These are phyloP conservation scores for Pachypeltis micranthus DNA, from an alignment of 1,140 invertebrate genomes.

Conservation along the genomic window DNA sequence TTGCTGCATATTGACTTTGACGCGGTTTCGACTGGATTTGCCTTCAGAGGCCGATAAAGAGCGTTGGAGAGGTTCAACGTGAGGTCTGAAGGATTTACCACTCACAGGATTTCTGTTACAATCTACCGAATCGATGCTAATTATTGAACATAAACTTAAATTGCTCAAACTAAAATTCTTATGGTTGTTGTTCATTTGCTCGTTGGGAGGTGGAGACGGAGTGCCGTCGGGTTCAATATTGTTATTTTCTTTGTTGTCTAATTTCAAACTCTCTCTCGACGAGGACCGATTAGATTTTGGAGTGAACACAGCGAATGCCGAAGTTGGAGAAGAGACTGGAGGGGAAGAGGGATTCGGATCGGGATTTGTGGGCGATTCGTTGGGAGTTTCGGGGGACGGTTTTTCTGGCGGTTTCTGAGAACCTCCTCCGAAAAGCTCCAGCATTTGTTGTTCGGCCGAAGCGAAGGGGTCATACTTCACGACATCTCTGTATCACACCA, in stretches of 20 bases:
- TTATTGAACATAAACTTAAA: conserved; percentile 37
- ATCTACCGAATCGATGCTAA: conserved; percentile 30
- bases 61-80: conserved; percentile 17
- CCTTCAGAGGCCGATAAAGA: conserved; percentile 20
- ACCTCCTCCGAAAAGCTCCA: conserved; percentile 41
- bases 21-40: conserved; percentile 5
- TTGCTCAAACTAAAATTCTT: conserved; percentile 33
- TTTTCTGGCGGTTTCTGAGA: neutral
- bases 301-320: conserved; percentile 37
- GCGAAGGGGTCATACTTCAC: conserved; percentile 52
- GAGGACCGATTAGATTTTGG: conserved; percentile 6
- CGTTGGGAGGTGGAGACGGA: conserved; percentile 32
- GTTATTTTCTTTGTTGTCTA: conserved; percentile 28
- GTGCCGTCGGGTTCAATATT: conserved; percentile 32
- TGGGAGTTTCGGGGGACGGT: neutral
- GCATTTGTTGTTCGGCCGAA: conserved; percentile 53
- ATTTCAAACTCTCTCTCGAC: conserved; percentile 12
- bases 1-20: conserved; percentile 25
- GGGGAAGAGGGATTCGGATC: conserved; percentile 9
- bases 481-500: conserved; percentile 17
- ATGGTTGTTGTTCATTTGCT: conserved; percentile 22
- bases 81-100: conserved; percentile 8
- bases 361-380: neutral
- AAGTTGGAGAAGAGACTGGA: conserved; percentile 33
- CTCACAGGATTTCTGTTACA: conserved; percentile 20